Base-by-base conservation (phyloP, 2,888 invertebrate genomes). In the Graphium colonna region DNA sequence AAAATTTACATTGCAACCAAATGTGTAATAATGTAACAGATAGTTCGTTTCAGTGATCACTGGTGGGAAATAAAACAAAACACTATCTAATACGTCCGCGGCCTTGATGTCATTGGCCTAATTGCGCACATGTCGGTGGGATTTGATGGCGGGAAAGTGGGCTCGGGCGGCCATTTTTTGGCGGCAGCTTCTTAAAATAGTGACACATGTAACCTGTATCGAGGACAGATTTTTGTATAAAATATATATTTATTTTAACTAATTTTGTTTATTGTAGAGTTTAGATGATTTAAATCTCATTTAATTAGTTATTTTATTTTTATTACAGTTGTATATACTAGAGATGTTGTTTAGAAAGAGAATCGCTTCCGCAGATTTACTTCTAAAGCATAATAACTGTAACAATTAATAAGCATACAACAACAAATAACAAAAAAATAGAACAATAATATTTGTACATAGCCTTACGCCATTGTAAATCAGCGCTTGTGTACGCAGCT, bases 91-190 rank as follows among this genome's bases (percentile, higher is more conserved):
- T 17, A 8, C 40, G 10, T 28, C n/a, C 7, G 33, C 46, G 44
- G 41, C 51, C 53, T 49, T 40, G 56, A 47, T 44, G 47, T 41
- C 41, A 43, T 44, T 56, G 56, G 33, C 50, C 49, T 42, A 54
- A 56, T 50, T 56, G 45, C 42, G 40, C 56, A 47, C 33, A 12
- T 46, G 13, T 9, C 47, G 18, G 33, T 28, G 15, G 53, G 47
- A 59, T 54, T 59, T 54, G 47, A 46, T 41, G 40, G 33, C 15
- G 36, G 36, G 28, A 3, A 12, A 15, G 44, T 17, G 5, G 42
- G 12, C 39, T 38, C 2, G 21, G 8, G 15, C 26, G 18, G 17
- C n/a, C 45, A 45, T 45, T 40, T 40, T 41, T 18, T 44, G 21
- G 31, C 41, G 21, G 26, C 18, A 9, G 21, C n/a, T 12, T 46